Percentiles rank a stretch among this genome's conserved stretches.
Evolutionary conservation across 1,140 invertebrate species (phyloP).

Genomic region (Drosophila neocordata): DNA sequence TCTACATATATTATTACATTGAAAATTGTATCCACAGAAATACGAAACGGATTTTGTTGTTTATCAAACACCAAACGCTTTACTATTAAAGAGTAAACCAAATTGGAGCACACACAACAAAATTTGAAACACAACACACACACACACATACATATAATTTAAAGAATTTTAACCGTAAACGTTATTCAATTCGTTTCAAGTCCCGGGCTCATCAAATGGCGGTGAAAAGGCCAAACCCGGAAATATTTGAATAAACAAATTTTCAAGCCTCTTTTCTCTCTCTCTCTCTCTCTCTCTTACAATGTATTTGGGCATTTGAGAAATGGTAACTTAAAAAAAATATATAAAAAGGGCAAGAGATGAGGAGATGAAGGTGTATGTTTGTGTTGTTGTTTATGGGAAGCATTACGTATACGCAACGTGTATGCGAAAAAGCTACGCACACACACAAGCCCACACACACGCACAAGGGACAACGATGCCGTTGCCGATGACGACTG

Average conservation of each 20-base stretch:
- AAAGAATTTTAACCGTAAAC: constrained; percentile 2
- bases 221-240: constrained; percentile 61
- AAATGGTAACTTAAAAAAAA: constrained; percentile 1
- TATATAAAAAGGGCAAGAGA: not conserved
- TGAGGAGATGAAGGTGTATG: not conserved
- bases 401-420: constrained; percentile 76
- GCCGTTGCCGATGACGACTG: constrained; percentile 38
- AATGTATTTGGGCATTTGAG: not conserved
- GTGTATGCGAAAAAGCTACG: constrained; percentile 74
- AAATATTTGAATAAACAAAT: constrained; percentile 71
- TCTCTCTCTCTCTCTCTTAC: constrained; percentile 9
- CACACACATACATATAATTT: not conserved
- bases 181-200: constrained; percentile 16
- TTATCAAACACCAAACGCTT: too few species aligned
- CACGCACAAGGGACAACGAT: constrained; percentile 32
- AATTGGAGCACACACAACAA: not conserved
- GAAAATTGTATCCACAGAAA: too few species aligned
- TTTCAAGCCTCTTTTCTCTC: constrained; percentile 34
- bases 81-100: not conserved
- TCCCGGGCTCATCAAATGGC: constrained; percentile 69
- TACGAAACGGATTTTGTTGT: too few species aligned
- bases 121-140: not conserved
- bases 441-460: constrained; percentile 13
- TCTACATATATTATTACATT: too few species aligned
- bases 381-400: constrained; percentile 58